Evolutionary conservation across 2,888 invertebrate species (phyloP).

Genomic region (Lycocerus yunnanus): DNA sequence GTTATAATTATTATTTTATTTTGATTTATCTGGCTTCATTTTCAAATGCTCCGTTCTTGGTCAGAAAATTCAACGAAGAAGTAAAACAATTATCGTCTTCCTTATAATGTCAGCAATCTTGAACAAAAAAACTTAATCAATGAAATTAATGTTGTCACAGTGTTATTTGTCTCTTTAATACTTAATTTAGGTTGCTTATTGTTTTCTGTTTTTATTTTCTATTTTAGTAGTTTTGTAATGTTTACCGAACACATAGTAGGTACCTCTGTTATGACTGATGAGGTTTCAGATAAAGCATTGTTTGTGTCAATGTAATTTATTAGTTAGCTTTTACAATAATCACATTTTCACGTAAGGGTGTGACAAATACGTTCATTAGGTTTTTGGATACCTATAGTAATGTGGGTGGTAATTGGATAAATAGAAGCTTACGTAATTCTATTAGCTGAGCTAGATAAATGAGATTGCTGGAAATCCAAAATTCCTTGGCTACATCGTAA

Average conservation of each 20-base stretch:
- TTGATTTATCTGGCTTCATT: too few species aligned
- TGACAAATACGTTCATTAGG: not conserved
- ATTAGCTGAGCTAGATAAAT: not conserved
- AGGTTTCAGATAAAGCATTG: not conserved
- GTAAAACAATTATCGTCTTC: not conserved
- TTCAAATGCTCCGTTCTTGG: too few species aligned
- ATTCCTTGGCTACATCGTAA: not conserved
- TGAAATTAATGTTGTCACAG: not conserved
- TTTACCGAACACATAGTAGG: too few species aligned
- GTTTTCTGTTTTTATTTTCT: not conserved
- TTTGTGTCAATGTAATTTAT: not conserved
- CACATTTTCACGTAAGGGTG: not conserved
- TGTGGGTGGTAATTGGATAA: not conserved
- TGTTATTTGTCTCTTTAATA: not conserved
- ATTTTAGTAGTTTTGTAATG: not conserved
- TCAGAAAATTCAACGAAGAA: not conserved
- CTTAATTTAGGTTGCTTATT: not conserved
- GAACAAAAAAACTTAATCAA: not conserved
- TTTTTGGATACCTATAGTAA: not conserved
- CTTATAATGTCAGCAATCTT: not conserved
- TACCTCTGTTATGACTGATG: not conserved
- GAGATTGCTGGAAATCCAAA: not conserved
- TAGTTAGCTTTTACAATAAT: not conserved
- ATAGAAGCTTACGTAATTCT: not conserved
- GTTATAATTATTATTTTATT: too few species aligned